Base-by-base conservation (phyloP, 2,797 vertebrate species). In the Tachyglossus aculeatus region DNA sequence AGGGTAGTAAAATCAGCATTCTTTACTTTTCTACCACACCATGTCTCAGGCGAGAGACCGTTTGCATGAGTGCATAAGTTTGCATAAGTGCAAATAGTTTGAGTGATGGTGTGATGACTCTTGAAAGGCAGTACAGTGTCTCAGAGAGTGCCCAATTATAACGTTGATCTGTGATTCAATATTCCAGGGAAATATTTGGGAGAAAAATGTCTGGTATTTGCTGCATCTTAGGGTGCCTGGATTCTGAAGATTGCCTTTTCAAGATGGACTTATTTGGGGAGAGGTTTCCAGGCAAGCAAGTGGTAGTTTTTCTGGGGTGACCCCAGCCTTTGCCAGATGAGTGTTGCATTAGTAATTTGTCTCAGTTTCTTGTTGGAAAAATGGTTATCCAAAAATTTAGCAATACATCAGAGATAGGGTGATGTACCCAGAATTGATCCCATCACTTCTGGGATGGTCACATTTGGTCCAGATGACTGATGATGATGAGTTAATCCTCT, bases 121-220 rank as follows among this genome's bases (percentile, higher is more conserved):
- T 41, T 62, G 27, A 75, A 4, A 75, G 41, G 32, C n/a, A n/a
- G n/a, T n/a, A n/a, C n/a, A n/a, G n/a, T n/a, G n/a, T n/a, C n/a
- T n/a, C n/a, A n/a, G n/a, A n/a, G n/a, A n/a, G n/a, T n/a, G n/a
- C n/a, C n/a, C n/a, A n/a, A n/a, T n/a, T n/a, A n/a, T n/a, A n/a
- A n/a, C n/a, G n/a, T n/a, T n/a, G n/a, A n/a, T n/a, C n/a, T n/a
- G n/a, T n/a, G n/a, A n/a, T n/a, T n/a, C n/a, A n/a, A n/a, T n/a
- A n/a, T n/a, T n/a, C n/a, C n/a, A n/a, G 32, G 50, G 54, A 61
- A 50, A 71, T 64, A 51, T 50, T 74, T 73, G 34, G 43, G 60
- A 65, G 54, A 39, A 60, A 38, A 2, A 32, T 44, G 52, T 78
- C n/a, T n/a, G n/a, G n/a, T n/a, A n/a, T 6, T 54, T 29, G n/a